Base-by-base conservation (phyloP, 1,140 invertebrate species). In the Centruroides vittatus region DNA sequence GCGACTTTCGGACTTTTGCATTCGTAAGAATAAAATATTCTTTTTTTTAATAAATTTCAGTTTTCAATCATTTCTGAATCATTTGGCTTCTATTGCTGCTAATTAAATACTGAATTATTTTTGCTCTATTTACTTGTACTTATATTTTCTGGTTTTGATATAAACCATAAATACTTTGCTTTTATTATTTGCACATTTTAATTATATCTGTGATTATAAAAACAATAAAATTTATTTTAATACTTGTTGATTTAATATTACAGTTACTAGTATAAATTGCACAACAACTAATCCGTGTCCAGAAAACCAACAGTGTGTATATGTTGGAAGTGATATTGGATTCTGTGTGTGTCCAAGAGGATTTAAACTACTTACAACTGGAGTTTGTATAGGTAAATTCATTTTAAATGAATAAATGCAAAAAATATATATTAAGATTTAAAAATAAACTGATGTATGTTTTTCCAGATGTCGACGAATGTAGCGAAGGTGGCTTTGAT, bases 391-490 rank as follows among this genome's bases (percentile, higher is more conserved):
- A 46, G 60, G 62, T 63, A 63, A 35, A 55, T 59, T 60, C 10
- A n/a, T 58, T 59, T 47, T n/a, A 23, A 23, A 23, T 23, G 23
- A 41, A 41, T 5, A 41, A 41, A 41, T 41, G 41, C 41, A 41
- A 41, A 41, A 6, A 3, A 41, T 41, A 8, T 6, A 41, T 41
- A 6, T 6, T 41, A 41, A 41, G 8, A 6, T 41, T 8, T 41
- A 41, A 41, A 41, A 41, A 41, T 51, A 51, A 51, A 34, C 34
- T 51, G 49, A 34, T 5, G 46, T 41, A 35, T 60, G 9, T 0
- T 41, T 41, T 67, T 68, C 23, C 61, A 76, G 81, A 93, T 73
- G 81, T 91, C 55, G 84, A 92, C 70, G 89, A 93, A 75, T 94
- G 90, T 70, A 80, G 79, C 57, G 65, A 67, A 47, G 72, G 68